These are phyloP conservation scores for Seira sanloemensis DNA, from an alignment of 2,888 invertebrate species.

Conservation along the genomic window DNA sequence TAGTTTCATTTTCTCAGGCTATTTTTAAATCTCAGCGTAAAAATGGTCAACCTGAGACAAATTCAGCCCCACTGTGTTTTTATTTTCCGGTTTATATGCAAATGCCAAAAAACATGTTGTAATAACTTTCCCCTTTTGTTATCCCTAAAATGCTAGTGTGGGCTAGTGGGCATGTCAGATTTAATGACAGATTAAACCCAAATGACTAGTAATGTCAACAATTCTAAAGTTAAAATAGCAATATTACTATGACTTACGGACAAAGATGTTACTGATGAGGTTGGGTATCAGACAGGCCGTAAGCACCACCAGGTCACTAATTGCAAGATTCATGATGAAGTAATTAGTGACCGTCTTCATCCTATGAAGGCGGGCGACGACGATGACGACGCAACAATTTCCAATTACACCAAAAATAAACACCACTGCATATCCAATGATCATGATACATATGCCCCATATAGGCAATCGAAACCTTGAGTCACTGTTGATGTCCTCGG, in stretches of 20 bases:
- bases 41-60: no score
- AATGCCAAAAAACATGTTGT: no score
- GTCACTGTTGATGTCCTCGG: not conserved
- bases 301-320: constrained; percentile 65
- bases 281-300: constrained; percentile 64
- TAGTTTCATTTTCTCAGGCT: no score
- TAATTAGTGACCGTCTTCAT: constrained; percentile 66
- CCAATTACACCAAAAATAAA: constrained; percentile 64
- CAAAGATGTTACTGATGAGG: constrained; percentile 66
- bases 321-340: constrained; percentile 63
- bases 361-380: constrained; percentile 47
- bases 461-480: constrained; percentile 41
- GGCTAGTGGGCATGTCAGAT: no score
- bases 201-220: no score
- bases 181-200: no score
- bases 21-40: no score
- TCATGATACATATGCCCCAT: constrained; percentile 49
- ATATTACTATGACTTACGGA: constrained; percentile 71
- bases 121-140: no score
- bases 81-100: no score
- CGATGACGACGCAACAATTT: constrained; percentile 59
- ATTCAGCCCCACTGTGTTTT: no score
- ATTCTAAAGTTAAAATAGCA: no score
- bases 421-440: constrained; percentile 58
- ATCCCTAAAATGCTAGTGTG: no score